Percentiles rank a stretch among this genome's conserved stretches.
Conservation (phyloP, 2,888 invertebrate species). For the Folsomia manolachei region DNA sequence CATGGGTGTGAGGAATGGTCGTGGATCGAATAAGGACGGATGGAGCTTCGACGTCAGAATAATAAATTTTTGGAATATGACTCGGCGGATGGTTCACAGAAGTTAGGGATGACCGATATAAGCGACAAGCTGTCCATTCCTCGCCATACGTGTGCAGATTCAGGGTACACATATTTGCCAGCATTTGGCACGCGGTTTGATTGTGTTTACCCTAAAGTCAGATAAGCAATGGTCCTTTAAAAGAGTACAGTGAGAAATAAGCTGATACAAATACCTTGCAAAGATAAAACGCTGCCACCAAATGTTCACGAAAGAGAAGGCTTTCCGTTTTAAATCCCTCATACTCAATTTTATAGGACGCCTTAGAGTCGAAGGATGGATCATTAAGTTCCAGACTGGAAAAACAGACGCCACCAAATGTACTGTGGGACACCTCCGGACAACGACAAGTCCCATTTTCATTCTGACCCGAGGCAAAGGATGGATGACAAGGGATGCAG, state of each 20-base stretch:
- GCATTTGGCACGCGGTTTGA: constrained; percentile 63
- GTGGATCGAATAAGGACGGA: constrained; percentile 55
- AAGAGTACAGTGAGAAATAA: too few relatives aligned
- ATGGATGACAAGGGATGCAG: constrained; percentile 55
- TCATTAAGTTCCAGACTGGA: constrained; percentile 52
- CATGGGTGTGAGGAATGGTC: constrained; percentile 53
- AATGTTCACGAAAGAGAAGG: constrained; percentile 54
- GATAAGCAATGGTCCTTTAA: too few relatives aligned
- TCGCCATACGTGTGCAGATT: constrained; percentile 59
- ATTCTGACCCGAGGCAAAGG: constrained; percentile 23
- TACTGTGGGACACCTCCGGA: constrained; percentile 52
- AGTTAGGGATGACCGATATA: constrained; percentile 30
- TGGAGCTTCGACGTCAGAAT: constrained; percentile 57
- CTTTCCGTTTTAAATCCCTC: constrained; percentile 53
- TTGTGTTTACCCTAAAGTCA: constrained; percentile 51
- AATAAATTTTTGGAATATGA: constrained; percentile 55
- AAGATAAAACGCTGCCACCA: constrained; percentile 54
- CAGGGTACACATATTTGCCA: constrained; percentile 67
- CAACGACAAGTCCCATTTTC: constrained; percentile 53
- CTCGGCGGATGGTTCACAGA: constrained; percentile 37
- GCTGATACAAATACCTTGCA: too few relatives aligned
- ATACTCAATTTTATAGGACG: constrained; percentile 54
- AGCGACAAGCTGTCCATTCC: constrained; percentile 40
- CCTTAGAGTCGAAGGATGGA: constrained; percentile 45
- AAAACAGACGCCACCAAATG: constrained; percentile 54